Conservation (phyloP, 2,113 vertebrate genomes). For the Aythya baeri region DNA sequence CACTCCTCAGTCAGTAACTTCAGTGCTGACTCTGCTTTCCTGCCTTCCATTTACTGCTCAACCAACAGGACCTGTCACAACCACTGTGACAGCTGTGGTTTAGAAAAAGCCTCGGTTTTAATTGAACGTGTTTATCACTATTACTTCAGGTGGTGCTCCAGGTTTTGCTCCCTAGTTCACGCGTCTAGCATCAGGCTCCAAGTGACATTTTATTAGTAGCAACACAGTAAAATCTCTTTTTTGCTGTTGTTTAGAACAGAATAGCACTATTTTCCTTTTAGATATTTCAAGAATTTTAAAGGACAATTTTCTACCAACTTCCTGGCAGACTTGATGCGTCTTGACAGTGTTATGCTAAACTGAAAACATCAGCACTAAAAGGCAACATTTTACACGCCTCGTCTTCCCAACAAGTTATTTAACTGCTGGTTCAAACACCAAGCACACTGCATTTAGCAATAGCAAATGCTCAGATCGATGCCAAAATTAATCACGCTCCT, state of each 20-base stretch:
- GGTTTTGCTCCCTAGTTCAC: not conserved
- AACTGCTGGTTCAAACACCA: not conserved
- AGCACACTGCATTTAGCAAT: not conserved
- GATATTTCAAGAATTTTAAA: not conserved
- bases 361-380: slow-evolving; percentile 27
- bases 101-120: not conserved
- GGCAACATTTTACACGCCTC: not conserved
- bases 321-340: not conserved
- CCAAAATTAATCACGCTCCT: slow-evolving; percentile 23
- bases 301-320: not conserved
- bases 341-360: not conserved
- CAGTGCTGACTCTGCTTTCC: not conserved
- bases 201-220: not conserved
- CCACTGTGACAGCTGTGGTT: not conserved
- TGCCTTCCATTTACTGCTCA: not conserved
- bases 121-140: not conserved
- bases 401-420: not conserved
- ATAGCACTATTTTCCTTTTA: not conserved
- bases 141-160: not conserved
- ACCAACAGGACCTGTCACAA: not conserved
- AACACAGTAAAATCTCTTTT: not conserved
- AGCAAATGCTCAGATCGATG: not conserved
- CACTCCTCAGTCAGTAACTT: not conserved
- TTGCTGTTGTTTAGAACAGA: not conserved
- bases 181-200: not conserved